These are phyloP conservation scores for Dasysyrphus tricinctus DNA, from an alignment of 2,888 invertebrate species.

Conservation along the genomic window DNA sequence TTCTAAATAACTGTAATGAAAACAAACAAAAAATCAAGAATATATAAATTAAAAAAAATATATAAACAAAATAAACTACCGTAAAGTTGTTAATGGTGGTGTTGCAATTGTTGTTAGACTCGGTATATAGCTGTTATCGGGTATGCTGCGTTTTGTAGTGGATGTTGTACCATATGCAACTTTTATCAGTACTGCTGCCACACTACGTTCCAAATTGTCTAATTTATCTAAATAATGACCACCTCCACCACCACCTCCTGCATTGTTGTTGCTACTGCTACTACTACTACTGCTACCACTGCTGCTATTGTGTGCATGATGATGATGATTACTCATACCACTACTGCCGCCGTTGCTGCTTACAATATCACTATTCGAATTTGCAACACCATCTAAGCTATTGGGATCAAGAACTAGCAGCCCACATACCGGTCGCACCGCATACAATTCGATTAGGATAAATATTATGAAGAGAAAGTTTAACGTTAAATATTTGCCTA, in stretches of 20 bases:
- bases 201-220: constrained; percentile 86
- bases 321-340: constrained; percentile 41
- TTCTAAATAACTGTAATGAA: constrained; percentile 79
- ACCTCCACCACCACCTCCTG: constrained; percentile 66
- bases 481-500: constrained; percentile 69
- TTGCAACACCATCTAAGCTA: constrained; percentile 58
- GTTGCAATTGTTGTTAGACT: constrained; percentile 87
- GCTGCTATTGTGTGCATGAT: constrained; percentile 50
- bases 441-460: constrained; percentile 66
- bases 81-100: constrained; percentile 85
- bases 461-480: constrained; percentile 70
- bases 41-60: neutral
- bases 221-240: constrained; percentile 85
- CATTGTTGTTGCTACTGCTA: constrained; percentile 53
- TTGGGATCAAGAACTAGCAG: constrained; percentile 77
- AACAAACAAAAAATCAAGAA: neutral
- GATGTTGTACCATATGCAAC: constrained; percentile 87
- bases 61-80: constrained; percentile 79
- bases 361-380: constrained; percentile 64
- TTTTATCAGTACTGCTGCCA: constrained; percentile 88
- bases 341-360: constrained; percentile 33
- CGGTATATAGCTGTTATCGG: constrained; percentile 86
- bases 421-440: constrained; percentile 63
- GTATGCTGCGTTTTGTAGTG: constrained; percentile 88
- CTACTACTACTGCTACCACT: constrained; percentile 31